Evolutionary conservation across 2,888 invertebrate genomes (phyloP), one percentile per base, ranked within the genome.

Genomic region (Iphiclides podalirius): DNA sequence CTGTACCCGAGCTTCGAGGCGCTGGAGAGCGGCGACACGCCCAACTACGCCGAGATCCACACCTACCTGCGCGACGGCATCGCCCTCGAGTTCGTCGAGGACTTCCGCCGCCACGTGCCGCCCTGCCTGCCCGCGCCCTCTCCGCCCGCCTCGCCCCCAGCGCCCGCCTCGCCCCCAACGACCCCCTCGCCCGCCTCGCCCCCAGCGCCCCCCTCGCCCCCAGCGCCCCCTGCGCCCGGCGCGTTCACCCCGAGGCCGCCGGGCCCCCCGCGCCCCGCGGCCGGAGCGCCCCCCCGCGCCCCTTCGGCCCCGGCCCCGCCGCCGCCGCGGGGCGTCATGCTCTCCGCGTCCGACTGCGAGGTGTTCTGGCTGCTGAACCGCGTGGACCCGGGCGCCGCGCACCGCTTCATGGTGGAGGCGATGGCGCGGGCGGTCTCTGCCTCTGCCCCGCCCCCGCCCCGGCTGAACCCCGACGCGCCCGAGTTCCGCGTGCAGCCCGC

Each of bases 1-100:
- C 80, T 90, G 69, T 85, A 71, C 69, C 91, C 91, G 66, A 73
- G 76, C 58, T 91, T 90, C 78, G 70, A 65, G 53, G 90, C 89
- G 75, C 75, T 91, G 54, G 91, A 91, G 80, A 53, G 43, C 61
- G 90, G 86, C 59, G 77, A 55, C 61, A 77, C 86, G 70, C 86
- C 79, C 71, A 79, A 71, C 75, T 79, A 64, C 72, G 75, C 67
- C 54, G 86, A 86, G 64, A 72, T 86, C 52, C 56, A 66, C 66
- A 67, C 64, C 61, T 79, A 77, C 72, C 75, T 81, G 66, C 77
- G 77, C 64, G 74, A 77, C 77, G 83, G 83, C 67, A 76, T 86
- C 75, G 61, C 63, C 65, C 81, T 82, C 56, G 81, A 84, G 55
- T 83, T 59, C 76, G 82, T 86, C 49, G 71, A 75, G 36, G 76